phyloP scores from a whole-genome alignment of 2,797 vertebrate species.

The Anomalospiza imberbis region DNA sequence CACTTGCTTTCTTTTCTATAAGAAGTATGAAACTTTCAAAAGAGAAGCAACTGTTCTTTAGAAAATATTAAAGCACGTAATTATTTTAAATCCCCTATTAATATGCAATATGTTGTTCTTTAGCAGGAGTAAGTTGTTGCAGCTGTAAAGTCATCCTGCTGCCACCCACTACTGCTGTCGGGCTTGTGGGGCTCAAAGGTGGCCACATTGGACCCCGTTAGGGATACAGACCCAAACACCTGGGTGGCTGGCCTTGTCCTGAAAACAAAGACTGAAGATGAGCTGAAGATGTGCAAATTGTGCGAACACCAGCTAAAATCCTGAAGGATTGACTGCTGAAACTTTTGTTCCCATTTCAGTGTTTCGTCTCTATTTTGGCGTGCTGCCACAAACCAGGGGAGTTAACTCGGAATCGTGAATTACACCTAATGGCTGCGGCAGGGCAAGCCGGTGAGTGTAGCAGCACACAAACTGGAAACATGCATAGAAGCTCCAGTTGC shows the following conservation, averaged over 20 bases:
- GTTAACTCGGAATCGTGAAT: fast-evolving
- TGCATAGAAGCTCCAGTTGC: neutral
- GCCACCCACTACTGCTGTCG: neutral
- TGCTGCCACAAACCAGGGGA: neutral
- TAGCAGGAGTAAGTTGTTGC: conserved; percentile 85
- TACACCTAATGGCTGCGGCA: neutral
- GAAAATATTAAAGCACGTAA: conserved; percentile 88
- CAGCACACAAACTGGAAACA: neutral
- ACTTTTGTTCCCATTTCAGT: neutral
- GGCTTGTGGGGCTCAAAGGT: neutral
- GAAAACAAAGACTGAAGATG: neutral
- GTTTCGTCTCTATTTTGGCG: neutral
- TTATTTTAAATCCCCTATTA: conserved; percentile 94
- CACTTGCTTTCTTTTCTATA: conserved; percentile 90
- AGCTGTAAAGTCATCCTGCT: conserved; percentile 66
- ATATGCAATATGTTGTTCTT: conserved; percentile 92
- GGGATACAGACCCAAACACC: neutral
- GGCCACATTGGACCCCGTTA: neutral
- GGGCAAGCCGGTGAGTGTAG: neutral
- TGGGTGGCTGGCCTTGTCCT: neutral
- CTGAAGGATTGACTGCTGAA: neutral
- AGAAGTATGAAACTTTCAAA: conserved; percentile 90
- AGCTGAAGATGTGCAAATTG: neutral
- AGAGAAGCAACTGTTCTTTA: conserved; percentile 79
- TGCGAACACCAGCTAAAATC: neutral